Evolutionary conservation across 2,888 invertebrate species (phyloP), one percentile per base, ranked within the genome.

Genomic region (Trichacis sp.): DNA sequence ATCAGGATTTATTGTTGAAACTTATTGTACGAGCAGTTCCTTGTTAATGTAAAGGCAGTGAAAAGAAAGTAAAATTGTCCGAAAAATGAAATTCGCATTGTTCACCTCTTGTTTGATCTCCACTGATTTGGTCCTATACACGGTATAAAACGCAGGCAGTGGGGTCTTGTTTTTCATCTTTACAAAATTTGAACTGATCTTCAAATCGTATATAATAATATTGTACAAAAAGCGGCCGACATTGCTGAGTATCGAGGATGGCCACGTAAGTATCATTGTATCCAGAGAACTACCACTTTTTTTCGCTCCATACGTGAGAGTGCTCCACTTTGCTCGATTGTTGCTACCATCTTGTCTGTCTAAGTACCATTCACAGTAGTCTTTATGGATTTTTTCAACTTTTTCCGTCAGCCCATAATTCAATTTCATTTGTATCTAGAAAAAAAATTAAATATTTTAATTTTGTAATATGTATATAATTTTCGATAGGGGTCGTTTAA

Each of bases 161-260:
- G 88, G 82, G 83, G 77, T 82, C 82, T 83, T 85, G 84, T 63
- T 86, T 80, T 46, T 64, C 8, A 70, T 68, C 0, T 74, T 85
- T 84, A 49, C 74, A 85, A 90, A 86, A 77, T 92, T 92, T 1
- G 91, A 87, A 81, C 95, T 91, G 49, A 97, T 89, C 85, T 95
- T 94, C 5, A 96, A 87, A 79, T 96, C 94, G 54, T 92, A 90
- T 78, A 96, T 88, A 11, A 97, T 90, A 43, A 97, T 93, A 72
- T 93, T 92, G 80, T 94, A 96, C 0, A 97, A 86, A 83, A 96
- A 94, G 75, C 91, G 91, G 36, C 97, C 97, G 47, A 97, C 86
- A 42, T 88, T 88, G 49, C 85, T 82, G 8, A 90, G 81, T 46
- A 91, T 88, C 61, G 88, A 87, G 9, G 86, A 80, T 0, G 92